Conservation (phyloP, 2,888 invertebrate genomes). For the Ennomos quercinarius region DNA sequence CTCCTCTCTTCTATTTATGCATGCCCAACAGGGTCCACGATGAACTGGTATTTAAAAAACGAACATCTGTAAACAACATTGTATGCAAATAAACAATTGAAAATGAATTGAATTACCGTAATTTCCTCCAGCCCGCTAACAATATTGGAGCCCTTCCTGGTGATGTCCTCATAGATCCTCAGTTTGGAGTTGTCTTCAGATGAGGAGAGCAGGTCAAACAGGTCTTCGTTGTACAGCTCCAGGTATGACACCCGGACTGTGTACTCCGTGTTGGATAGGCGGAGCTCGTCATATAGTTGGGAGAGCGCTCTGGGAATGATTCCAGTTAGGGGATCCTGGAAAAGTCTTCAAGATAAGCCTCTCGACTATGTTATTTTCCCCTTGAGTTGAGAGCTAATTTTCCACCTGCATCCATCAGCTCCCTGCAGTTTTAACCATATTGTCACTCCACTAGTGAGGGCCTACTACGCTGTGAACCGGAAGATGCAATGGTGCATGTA, state of each 20-base stretch:
- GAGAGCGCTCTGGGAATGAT: slow-evolving; percentile 96
- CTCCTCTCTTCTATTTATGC: no score
- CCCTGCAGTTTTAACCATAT: no score
- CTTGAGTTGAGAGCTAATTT: no score
- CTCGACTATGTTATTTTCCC: no score
- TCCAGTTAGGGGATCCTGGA: slow-evolving; percentile 93
- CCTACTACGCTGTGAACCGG: no score
- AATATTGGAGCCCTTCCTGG: slow-evolving; percentile 94
- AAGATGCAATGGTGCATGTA: no score
- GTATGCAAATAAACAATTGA: no score
- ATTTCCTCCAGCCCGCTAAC: slow-evolving; percentile 97
- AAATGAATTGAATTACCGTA: slow-evolving; percentile 76
- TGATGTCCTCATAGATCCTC: slow-evolving; percentile 91
- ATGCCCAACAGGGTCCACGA: no score
- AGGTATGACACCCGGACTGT: slow-evolving; percentile 96
- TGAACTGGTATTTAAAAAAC: no score
- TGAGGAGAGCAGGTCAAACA: slow-evolving; percentile 94
- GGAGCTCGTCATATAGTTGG: slow-evolving; percentile 95
- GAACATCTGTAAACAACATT: no score
- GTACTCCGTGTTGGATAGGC: slow-evolving; percentile 91
- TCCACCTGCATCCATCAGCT: no score
- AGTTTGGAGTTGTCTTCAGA: slow-evolving; percentile 90
- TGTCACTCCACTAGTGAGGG: no score
- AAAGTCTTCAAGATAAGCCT: slow-evolving; percentile 5
- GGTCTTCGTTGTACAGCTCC: slow-evolving; percentile 98